These are phyloP conservation scores for Nipponia nippon DNA, from an alignment of 2,113 vertebrate species.

Conservation along the genomic window DNA sequence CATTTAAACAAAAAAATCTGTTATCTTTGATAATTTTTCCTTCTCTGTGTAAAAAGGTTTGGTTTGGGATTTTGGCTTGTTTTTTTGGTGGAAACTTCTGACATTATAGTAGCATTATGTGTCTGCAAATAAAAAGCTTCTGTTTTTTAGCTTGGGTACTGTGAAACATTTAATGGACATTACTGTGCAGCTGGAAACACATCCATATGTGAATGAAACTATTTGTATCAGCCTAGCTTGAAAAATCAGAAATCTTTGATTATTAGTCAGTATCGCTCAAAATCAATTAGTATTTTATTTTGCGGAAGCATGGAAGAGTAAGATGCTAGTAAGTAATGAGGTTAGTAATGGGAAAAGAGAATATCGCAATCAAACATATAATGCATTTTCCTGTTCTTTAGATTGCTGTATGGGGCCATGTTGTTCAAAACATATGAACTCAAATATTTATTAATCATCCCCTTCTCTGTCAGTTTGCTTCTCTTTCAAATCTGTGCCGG, in stretches of 20 bases:
- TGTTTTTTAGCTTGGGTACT: slow-evolving; percentile 7
- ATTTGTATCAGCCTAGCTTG: slow-evolving; percentile 56
- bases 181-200: slow-evolving; percentile 61
- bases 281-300: slow-evolving; percentile 69
- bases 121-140: slow-evolving; percentile 33
- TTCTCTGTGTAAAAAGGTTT: not conserved
- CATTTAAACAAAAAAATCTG: not conserved
- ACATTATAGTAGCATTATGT: not conserved
- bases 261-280: slow-evolving; percentile 46
- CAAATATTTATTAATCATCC: slow-evolving; percentile 44
- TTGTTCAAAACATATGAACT: not conserved
- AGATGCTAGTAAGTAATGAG: slow-evolving; percentile 6
- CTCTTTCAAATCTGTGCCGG: not conserved
- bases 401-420: not conserved
- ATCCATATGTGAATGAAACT: slow-evolving; percentile 67
- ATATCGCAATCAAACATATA: slow-evolving; percentile 17
- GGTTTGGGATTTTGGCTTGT: not conserved
- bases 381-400: slow-evolving; percentile 45
- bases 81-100: slow-evolving; percentile 21
- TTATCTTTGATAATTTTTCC: not conserved
- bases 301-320: slow-evolving; percentile 19
- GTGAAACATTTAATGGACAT: slow-evolving; percentile 65
- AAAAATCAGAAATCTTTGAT: slow-evolving; percentile 60
- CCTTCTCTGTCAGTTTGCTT: not conserved
- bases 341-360: slow-evolving; percentile 13